These are phyloP conservation scores for Crypturellus undulatus DNA, from an alignment of 2,113 vertebrate genomes.

Conservation along the genomic window DNA sequence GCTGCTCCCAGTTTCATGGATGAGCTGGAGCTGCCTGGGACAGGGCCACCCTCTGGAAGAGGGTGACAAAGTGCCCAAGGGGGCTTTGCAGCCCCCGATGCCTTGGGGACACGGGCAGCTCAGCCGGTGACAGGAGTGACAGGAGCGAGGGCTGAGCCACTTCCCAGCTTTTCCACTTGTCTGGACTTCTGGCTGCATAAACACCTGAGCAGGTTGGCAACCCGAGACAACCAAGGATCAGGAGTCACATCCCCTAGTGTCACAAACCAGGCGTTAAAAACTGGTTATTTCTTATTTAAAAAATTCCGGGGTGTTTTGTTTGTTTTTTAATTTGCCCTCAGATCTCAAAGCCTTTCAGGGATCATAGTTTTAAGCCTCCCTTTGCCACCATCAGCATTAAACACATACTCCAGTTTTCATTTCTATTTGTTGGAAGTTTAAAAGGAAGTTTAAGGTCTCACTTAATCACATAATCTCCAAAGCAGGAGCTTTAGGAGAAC, in stretches of 20 bases:
- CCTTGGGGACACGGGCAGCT: accelerated
- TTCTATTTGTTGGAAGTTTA: neutral
- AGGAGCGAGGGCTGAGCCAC: neutral
- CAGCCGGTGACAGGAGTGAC: neutral
- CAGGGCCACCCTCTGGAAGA: accelerated
- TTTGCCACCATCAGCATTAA: neutral
- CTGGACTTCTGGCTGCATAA: neutral
- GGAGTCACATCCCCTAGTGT: neutral
- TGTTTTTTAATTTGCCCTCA: neutral
- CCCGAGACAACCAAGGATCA: neutral
- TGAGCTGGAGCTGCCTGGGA: neutral
- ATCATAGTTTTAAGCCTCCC: neutral
- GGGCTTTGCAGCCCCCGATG: too few species aligned
- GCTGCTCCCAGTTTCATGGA: neutral
- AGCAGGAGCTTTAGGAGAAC: neutral
- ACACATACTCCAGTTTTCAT: neutral
- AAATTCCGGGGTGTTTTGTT: accelerated
- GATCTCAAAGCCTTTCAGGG: neutral
- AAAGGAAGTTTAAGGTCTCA: neutral
- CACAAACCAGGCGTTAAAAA: neutral
- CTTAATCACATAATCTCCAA: neutral
- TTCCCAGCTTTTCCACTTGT: neutral
- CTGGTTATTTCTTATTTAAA: neutral
- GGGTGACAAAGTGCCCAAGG: neutral
- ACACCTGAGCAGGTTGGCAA: neutral